Base-by-base conservation (phyloP, 35 echinoderm and acorn worm species). In the Apostichopus parvimensis region DNA sequence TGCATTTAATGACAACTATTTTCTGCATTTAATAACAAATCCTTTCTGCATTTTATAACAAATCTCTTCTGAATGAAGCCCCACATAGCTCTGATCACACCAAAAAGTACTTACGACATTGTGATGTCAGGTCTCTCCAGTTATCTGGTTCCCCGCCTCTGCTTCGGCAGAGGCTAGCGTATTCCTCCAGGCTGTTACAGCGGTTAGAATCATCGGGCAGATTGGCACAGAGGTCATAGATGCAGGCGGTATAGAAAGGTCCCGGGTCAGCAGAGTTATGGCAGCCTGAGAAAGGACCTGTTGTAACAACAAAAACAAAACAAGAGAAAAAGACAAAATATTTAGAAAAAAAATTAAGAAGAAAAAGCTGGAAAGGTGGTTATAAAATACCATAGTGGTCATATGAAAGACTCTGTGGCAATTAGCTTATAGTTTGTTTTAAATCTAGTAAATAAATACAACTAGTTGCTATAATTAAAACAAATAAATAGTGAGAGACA, bases 161-260 rank as follows among this genome's bases (percentile, higher is more conserved):
- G 53, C 86, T 81, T 77, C 90, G 70, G 66, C 96, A 98, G 53
- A 75, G 89, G n/a, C 84, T 64, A 6, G 96, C 93, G 90, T 98
- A 98, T 64, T 87, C 61, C 65, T 80, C 89, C 5, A 95, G 76
- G 76, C 94, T 95, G 92, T 95, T 88, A 90, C 96, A 98, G 10
- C 90, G 24, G 54, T 87, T 24, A 14, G 58, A 75, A 56, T 98
- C 96, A 20, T 98, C 96, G 18, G 94, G 94, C 9, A 98, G 70
- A 9, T 92, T 90, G 23, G 94, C 87, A 72, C 96, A 98, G 21
- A 95, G 65, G 91, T 98, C 96, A 92, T 98, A 98, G 53, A 93
- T 78, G 87, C 96, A 98, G 14, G 94, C 83, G 5, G 79, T 72
- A 77, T 90, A 94, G 85, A 91, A 95, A 53, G 92, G 86, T 57